Evolutionary conservation across 2,888 invertebrate species (phyloP).

Genomic region (Caenorhabditis becei): DNA sequence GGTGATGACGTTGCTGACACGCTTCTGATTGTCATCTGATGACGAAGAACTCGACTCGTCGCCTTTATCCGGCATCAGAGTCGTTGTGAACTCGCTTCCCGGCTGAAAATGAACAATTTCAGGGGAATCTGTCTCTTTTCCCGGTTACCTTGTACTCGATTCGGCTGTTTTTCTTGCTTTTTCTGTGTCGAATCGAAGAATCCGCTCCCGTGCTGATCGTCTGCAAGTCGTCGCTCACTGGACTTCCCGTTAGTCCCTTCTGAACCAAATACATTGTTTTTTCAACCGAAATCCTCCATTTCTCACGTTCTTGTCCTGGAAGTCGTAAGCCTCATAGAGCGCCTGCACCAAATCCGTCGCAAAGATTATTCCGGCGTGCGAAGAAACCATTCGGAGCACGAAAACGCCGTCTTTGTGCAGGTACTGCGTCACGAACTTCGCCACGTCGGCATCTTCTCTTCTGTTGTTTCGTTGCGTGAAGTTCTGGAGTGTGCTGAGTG

Average conservation of each 20-base stretch:
- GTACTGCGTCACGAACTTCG: slow-evolving; percentile 76
- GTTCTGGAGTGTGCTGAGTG: slow-evolving; percentile 70
- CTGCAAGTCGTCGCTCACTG: slow-evolving; percentile 44
- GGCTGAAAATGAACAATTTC: slow-evolving; percentile 45
- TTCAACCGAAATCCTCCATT: not conserved
- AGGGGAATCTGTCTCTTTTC: not conserved
- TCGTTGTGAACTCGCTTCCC: slow-evolving; percentile 58
- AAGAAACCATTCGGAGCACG: slow-evolving; percentile 78
- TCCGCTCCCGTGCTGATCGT: slow-evolving; percentile 40
- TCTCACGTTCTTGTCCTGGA: slow-evolving; percentile 45
- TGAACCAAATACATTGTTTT: slow-evolving; percentile 22
- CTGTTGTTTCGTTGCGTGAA: slow-evolving; percentile 51
- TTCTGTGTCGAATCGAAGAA: slow-evolving; percentile 50
- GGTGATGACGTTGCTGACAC: slow-evolving; percentile 40
- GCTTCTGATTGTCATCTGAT: slow-evolving; percentile 39
- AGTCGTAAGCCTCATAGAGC: slow-evolving; percentile 71
- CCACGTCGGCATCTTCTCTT: slow-evolving; percentile 68
- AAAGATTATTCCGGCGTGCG: slow-evolving; percentile 80
- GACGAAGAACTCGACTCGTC: slow-evolving; percentile 55
- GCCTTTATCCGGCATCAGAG: slow-evolving; percentile 57
- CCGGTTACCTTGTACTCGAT: slow-evolving; percentile 38
- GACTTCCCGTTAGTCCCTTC: slow-evolving; percentile 35
- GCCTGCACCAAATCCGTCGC: slow-evolving; percentile 76
- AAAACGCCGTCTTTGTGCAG: slow-evolving; percentile 79
- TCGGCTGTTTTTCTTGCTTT: slow-evolving; percentile 41